These are phyloP conservation scores for Eufriesea mexicana DNA, from an alignment of 1,140 invertebrate species.

Conservation along the genomic window DNA sequence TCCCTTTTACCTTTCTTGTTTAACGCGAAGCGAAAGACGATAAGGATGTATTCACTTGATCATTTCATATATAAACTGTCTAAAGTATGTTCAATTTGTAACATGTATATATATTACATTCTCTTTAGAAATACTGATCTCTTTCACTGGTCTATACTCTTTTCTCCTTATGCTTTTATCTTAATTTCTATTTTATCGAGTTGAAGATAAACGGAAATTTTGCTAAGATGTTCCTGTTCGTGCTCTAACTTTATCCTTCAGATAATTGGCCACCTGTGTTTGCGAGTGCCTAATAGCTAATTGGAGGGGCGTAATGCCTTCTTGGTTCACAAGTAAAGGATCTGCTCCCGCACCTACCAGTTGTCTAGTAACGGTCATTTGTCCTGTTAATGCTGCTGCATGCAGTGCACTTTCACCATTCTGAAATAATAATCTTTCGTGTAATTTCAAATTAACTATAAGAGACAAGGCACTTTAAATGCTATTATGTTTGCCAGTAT, in stretches of 20 bases:
- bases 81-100: slow-evolving; percentile 26
- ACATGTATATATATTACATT: slow-evolving; percentile 29
- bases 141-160: slow-evolving; percentile 5
- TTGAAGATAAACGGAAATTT: slow-evolving; percentile 8
- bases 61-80: slow-evolving; percentile 6
- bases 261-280: slow-evolving; percentile 84
- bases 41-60: slow-evolving; percentile 21
- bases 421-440: slow-evolving; percentile 80
- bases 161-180: neutral
- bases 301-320: slow-evolving; percentile 86
- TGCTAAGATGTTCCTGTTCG: slow-evolving; percentile 69
- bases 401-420: slow-evolving; percentile 95
- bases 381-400: slow-evolving; percentile 94
- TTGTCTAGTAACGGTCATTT: slow-evolving; percentile 90
- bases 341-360: slow-evolving; percentile 89
- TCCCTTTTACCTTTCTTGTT: slow-evolving; percentile 5
- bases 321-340: slow-evolving; percentile 86
- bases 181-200: slow-evolving; percentile 2
- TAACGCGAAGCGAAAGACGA: slow-evolving; percentile 14
- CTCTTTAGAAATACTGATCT: slow-evolving; percentile 53
- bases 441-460: neutral
- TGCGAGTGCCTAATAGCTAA: slow-evolving; percentile 85
- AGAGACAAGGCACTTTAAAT: neutral
- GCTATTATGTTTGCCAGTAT: neutral
- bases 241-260: slow-evolving; percentile 79